Base-by-base conservation (phyloP, 2,113 vertebrate genomes). In the Myotis davidii region DNA sequence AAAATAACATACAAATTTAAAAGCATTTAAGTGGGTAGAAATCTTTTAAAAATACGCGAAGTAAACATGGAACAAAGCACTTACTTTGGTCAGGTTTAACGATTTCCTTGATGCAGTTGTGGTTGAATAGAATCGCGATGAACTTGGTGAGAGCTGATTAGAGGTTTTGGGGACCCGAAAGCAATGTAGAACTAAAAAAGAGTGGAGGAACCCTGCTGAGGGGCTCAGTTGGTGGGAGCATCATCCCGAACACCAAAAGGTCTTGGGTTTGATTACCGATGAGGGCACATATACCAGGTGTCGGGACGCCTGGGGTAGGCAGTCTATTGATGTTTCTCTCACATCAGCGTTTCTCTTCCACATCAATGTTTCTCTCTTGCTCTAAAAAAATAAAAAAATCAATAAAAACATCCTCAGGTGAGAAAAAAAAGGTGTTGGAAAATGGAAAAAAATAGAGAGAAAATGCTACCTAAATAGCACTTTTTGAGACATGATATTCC, bases 31-130 rank as follows among this genome's bases (percentile, higher is more conserved):
- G 52, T 23, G 48, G 52, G 45, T 85, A 73, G 12, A 39, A 74
- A 34, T 32, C 39, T 61, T 90, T 93, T 32, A 12, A 52, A 77
- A 52, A 77, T 52, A 50, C 5, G n/a, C 9, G 18, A 74, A 45
- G 32, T 82, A 59, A 54, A 73, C 54, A 65, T 48, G 50, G 13
- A 85, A 86, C 11, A 59, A 42, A 59, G 34, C 76, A 83, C 94
- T 94, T 74, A 90, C 42, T 83, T 92, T 77, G 39, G 39, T 84
- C 37, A 69, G 59, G 12, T 90, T 85, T 64, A 39, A 61, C 59
- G 14, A 4, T 17, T 74, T 74, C 59, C 39, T 76, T 21, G 48
- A 69, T 42, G 32, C 42, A 50, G 32, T 37, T 50, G 14, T 50
- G 48, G 59, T 23, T 61, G 48, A 76, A 92, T 45, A 91, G 56